These are phyloP conservation scores for Metacarcinus magister DNA, from an alignment of 2,888 invertebrate species.

Conservation along the genomic window DNA sequence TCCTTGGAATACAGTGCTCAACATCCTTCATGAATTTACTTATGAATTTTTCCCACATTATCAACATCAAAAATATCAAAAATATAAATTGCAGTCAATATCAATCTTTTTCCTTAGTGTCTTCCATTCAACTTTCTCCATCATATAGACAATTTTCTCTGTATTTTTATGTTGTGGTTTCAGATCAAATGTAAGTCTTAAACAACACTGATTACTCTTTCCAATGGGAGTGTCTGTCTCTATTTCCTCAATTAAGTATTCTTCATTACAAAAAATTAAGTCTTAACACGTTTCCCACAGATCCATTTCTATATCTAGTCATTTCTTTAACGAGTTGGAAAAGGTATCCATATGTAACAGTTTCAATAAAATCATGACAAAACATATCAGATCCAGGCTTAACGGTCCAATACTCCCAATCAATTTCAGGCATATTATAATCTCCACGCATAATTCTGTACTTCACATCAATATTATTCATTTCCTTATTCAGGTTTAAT, in stretches of 20 bases:
- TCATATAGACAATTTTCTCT: background rate
- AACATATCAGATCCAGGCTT: background rate
- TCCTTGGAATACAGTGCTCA: background rate
- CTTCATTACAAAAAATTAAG: background rate
- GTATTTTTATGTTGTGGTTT: background rate
- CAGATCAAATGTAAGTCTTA: background rate
- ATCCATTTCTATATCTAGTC: background rate
- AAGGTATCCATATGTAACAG: background rate
- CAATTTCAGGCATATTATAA: background rate
- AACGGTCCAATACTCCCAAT: background rate
- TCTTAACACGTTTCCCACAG: background rate
- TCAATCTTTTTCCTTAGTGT: background rate
- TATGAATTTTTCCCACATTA: background rate
- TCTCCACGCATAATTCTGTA: background rate
- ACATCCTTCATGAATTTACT: background rate
- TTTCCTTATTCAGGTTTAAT: background rate
- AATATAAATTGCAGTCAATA: background rate
- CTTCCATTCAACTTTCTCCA: conserved; percentile 1
- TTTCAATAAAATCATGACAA: background rate
- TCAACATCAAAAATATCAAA: background rate
- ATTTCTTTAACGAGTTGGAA: background rate
- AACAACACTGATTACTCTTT: background rate
- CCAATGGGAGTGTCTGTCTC: background rate
- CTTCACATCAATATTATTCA: background rate
- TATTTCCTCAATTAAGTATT: background rate